Percentiles rank a stretch among this genome's conserved stretches.
phyloP scores from a whole-genome alignment of 1,140 invertebrate genomes.

The Drosophila pachea region DNA sequence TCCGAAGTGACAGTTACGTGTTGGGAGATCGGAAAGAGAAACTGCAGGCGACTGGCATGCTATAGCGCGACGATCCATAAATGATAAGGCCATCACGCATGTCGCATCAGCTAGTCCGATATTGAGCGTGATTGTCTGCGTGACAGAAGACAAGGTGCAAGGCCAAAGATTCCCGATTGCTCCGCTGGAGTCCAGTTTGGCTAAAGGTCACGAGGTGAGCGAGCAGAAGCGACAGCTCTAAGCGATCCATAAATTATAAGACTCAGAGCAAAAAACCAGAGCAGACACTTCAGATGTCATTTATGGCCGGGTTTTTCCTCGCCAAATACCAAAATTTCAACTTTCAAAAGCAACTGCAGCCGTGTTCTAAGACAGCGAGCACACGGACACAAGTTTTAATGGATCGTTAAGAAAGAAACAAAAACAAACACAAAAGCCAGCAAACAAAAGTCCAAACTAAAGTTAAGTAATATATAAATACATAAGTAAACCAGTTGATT shows the following conservation, averaged over 20 bases:
- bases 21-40: conserved; percentile 1
- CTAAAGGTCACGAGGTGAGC: conserved; percentile 29
- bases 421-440: background rate
- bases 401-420: conserved; percentile 21
- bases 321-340: conserved; percentile 64
- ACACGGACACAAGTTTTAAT: conserved; percentile 37
- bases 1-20: too few relatives aligned
- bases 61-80: conserved; percentile 32
- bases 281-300: conserved; percentile 45
- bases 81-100: conserved; percentile 18
- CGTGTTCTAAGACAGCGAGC: conserved; percentile 31
- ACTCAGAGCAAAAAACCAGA: conserved; percentile 21
- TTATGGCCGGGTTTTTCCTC: conserved; percentile 58
- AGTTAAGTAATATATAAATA: background rate
- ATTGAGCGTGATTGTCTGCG: too few relatives aligned
- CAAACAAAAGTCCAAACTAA: conserved; percentile 4
- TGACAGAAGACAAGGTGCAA: conserved; percentile 14
- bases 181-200: conserved; percentile 10
- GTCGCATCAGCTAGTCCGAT: conserved; percentile 2
- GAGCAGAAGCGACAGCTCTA: conserved; percentile 16
- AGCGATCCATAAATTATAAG: conserved; percentile 57
- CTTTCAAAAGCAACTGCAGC: conserved; percentile 53
- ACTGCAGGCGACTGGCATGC: conserved; percentile 29
- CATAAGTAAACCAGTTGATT: conserved; percentile 2
- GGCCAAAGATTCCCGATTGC: conserved; percentile 4